These are phyloP conservation scores for Pterostichus niger DNA, from an alignment of 2,888 invertebrate genomes.

Conservation along the genomic window DNA sequence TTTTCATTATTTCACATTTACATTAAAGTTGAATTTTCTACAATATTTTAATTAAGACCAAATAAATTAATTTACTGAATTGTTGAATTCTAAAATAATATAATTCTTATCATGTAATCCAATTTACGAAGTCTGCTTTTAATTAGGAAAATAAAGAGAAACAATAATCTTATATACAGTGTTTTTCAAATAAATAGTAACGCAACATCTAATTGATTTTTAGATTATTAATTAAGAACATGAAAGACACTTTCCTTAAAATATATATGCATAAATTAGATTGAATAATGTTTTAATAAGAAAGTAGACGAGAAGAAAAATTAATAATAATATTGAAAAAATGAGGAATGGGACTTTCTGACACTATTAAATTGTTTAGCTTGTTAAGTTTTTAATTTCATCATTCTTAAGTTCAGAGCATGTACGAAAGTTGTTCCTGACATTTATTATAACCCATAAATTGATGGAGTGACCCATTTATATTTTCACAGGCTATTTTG, in stretches of 20 bases:
- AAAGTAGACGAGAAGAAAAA: slow-evolving; percentile 1
- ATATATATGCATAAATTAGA: slow-evolving; percentile 37
- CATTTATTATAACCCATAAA: slow-evolving; percentile 58
- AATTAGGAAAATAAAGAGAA: slow-evolving; percentile 25
- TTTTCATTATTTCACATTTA: no score
- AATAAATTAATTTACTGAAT: no score
- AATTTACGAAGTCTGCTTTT: slow-evolving; percentile 3
- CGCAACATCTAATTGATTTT: slow-evolving; percentile 20
- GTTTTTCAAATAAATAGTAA: slow-evolving; percentile 5
- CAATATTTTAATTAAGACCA: background rate
- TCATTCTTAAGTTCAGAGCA: slow-evolving; percentile 51
- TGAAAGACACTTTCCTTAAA: background rate
- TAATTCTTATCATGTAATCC: slow-evolving; percentile 3
- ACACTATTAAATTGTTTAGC: slow-evolving; percentile 51
- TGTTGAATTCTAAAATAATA: background rate
- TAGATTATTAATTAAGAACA: slow-evolving; percentile 35
- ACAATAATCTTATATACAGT: background rate
- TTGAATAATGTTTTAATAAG: slow-evolving; percentile 19
- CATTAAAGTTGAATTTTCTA: background rate
- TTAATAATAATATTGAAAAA: slow-evolving; percentile 50
- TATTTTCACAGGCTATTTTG: slow-evolving; percentile 51
- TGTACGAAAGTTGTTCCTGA: slow-evolving; percentile 48
- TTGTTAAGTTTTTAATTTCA: slow-evolving; percentile 56
- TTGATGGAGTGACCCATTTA: slow-evolving; percentile 49
- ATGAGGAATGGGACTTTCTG: slow-evolving; percentile 47